Conservation (phyloP, 2,113 vertebrate species). For the Larimichthys polyactis region DNA sequence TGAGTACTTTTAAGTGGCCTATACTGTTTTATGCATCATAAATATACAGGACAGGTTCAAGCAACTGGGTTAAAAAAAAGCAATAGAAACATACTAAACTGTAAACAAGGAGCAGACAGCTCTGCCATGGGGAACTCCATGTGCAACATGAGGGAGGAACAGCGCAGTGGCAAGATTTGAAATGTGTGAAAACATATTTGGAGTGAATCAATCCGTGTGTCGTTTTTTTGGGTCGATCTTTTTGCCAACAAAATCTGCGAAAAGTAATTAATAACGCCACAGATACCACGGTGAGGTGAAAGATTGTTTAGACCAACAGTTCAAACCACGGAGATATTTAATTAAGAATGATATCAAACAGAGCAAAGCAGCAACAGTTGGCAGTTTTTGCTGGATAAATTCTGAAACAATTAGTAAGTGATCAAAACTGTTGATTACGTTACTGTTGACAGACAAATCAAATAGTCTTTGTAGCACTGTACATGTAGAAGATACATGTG, state of each 20-base stretch:
- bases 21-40: constrained; percentile 60
- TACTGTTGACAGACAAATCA: neutral
- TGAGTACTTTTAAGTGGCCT: constrained; percentile 53
- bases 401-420: neutral
- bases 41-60: constrained; percentile 37
- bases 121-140: neutral
- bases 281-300: neutral
- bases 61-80: constrained; percentile 49
- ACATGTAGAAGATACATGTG: neutral
- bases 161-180: neutral
- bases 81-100: constrained; percentile 40
- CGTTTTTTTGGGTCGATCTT: neutral
- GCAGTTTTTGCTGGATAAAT: neutral
- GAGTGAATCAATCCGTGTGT: too few relatives aligned
- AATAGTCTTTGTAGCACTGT: neutral
- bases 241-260: neutral
- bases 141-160: neutral
- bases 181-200: neutral
- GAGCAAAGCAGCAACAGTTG: neutral
- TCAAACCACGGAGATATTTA: neutral
- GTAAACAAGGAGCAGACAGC: constrained; percentile 45
- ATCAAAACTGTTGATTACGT: neutral
- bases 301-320: neutral
- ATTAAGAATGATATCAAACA: neutral
- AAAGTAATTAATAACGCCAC: neutral